Conservation (phyloP, 2,113 vertebrate genomes). For the Mesoclemmys tuberculata region DNA sequence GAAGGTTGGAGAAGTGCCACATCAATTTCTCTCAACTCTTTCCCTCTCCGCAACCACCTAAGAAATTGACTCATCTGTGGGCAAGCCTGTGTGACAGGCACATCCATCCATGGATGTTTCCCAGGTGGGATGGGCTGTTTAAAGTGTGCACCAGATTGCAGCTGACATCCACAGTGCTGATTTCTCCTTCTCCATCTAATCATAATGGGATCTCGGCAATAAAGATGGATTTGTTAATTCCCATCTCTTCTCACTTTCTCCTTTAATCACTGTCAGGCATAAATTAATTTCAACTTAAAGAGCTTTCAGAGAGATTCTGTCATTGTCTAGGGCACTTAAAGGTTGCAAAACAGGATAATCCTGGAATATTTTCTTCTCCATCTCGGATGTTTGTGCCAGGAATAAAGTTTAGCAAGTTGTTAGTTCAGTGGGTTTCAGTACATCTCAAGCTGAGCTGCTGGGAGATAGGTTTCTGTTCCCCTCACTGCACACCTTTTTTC, state of each 20-base stretch:
- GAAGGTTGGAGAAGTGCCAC: neutral
- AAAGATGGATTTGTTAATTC: slow-evolving; percentile 85
- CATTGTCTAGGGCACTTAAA: slow-evolving; percentile 71
- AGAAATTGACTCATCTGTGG: slow-evolving; percentile 59
- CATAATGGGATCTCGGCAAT: slow-evolving; percentile 82
- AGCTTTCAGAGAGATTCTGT: slow-evolving; percentile 77
- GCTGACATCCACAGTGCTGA: slow-evolving; percentile 76
- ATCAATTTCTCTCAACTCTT: neutral
- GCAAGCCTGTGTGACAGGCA: slow-evolving; percentile 50
- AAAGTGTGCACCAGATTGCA: slow-evolving; percentile 77
- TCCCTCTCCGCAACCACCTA: slow-evolving; percentile 1
- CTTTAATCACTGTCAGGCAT: slow-evolving; percentile 82
- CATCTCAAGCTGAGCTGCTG: neutral
- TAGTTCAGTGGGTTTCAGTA: slow-evolving; percentile 52
- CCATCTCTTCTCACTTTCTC: slow-evolving; percentile 77
- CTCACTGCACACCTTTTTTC: neutral
- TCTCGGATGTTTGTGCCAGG: slow-evolving; percentile 51
- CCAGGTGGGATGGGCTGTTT: slow-evolving; percentile 69
- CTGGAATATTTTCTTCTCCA: slow-evolving; percentile 50
- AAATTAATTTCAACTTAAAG: slow-evolving; percentile 83
- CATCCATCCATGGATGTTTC: slow-evolving; percentile 70
- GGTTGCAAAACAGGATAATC: slow-evolving; percentile 70
- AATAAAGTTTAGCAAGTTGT: slow-evolving; percentile 59
- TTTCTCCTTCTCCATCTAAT: slow-evolving; percentile 75
- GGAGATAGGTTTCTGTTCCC: neutral